Percentiles rank a stretch among this genome's conserved stretches.
phyloP scores from a whole-genome alignment of 2,888 invertebrate genomes.

The Agapostemon virescens region DNA sequence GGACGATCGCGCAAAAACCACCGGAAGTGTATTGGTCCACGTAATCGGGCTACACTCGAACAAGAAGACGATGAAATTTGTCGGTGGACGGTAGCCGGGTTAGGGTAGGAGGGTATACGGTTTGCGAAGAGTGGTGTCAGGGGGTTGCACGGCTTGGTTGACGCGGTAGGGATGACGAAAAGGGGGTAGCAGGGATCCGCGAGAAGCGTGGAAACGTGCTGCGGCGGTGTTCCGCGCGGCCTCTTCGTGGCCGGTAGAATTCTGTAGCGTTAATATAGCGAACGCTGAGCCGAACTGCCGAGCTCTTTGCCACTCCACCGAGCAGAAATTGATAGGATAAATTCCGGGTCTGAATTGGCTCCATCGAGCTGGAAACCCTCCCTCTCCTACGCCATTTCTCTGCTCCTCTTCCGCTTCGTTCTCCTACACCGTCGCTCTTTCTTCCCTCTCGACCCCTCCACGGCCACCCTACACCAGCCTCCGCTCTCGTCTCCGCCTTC shows the following conservation, averaged over 20 bases:
- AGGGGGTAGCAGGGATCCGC: constrained; percentile 17
- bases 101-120: neutral
- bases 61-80: constrained; percentile 53
- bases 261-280: constrained; percentile 80
- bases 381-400: constrained; percentile 58
- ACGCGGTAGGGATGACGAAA: neutral
- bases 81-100: neutral
- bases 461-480: constrained; percentile 1
- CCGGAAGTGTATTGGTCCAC: constrained; percentile 54
- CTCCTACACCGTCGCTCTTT: constrained; percentile 53
- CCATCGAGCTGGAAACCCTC: constrained; percentile 82
- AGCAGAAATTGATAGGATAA: constrained; percentile 85
- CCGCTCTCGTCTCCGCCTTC: neutral
- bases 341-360: constrained; percentile 85
- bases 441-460: constrained; percentile 38
- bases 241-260: constrained; percentile 67
- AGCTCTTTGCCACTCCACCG: constrained; percentile 84
- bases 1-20: constrained; percentile 43
- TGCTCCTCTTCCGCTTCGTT: constrained; percentile 48
- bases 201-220: constrained; percentile 48
- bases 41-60: constrained; percentile 42
- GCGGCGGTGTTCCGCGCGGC: constrained; percentile 42
- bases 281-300: constrained; percentile 78
- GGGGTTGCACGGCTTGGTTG: neutral
- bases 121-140: neutral